Percentiles rank a stretch among this genome's conserved stretches.
Evolutionary conservation across 1,140 invertebrate genomes (phyloP).

Genomic region (Protaetia brevitarsis): DNA sequence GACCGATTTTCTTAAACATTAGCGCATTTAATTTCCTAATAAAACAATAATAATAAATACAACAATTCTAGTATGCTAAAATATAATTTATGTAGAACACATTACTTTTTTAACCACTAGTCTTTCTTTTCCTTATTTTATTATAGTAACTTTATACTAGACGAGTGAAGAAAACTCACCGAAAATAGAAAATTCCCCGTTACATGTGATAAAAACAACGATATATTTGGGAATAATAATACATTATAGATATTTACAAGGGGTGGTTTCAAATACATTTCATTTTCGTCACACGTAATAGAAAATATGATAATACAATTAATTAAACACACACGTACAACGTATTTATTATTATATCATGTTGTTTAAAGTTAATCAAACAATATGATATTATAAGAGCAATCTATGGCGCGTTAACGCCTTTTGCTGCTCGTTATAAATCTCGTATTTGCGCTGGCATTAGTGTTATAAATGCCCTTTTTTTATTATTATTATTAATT

Average conservation of each 20-base stretch:
- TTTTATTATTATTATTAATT: not conserved
- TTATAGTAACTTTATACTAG: not conserved
- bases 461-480: not conserved
- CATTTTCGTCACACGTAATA: slow-evolving; percentile 24
- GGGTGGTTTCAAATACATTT: not conserved
- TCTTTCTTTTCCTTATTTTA: slow-evolving; percentile 3
- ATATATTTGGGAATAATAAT: not conserved
- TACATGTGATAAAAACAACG: slow-evolving; percentile 25
- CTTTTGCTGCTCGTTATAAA: not conserved
- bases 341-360: not conserved
- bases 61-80: slow-evolving; percentile 18
- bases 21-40: not conserved
- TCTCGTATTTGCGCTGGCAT: not conserved
- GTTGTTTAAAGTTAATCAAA: not conserved
- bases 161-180: not conserved
- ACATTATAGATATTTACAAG: not conserved
- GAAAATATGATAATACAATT: too few species aligned
- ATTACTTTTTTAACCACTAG: slow-evolving; percentile 19
- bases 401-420: not conserved
- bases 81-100: slow-evolving; percentile 20
- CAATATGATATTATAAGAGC: not conserved
- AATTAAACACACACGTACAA: not conserved
- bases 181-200: slow-evolving; percentile 21
- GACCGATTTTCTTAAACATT: not conserved
- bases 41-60: slow-evolving; percentile 24